Evolutionary conservation across 2,113 vertebrate genomes (phyloP), one percentile per base, ranked within the genome.

Genomic region (Mustela lutreola): DNA sequence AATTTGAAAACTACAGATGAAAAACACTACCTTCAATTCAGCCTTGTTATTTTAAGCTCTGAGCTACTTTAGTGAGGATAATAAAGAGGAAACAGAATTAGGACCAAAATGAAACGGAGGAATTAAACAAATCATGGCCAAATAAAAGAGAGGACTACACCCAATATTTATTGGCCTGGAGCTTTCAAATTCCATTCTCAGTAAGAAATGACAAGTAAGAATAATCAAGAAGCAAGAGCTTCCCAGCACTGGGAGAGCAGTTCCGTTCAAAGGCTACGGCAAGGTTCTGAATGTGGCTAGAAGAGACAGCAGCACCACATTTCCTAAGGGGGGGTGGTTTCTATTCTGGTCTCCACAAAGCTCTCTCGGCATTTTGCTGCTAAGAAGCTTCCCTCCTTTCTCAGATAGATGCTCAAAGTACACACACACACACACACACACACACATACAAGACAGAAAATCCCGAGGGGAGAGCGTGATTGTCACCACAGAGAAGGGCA

Each of bases 151-250:
- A 92, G 14, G 33, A 36, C 45, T 48, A 16, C 0, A 93, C 2
- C 60, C 76, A 76, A 71, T n/a, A 21, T 91, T 71, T 95, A 96
- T 18, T 80, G 94, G 58, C 65, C 90, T 11, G 36, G 56, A 84
- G 80, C n/a, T 94, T 95, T 76, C n/a, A 94, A 89, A 95, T 93
- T 82, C 87, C 10, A 75, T 58, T 89, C 56, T 76, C 75, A 58
- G 65, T 36, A 28, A 97, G 80, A 88, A 97, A 84, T 31, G 63
- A 71, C 5, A 88, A n/a, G 22, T 63, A 60, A 45, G n/a, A 89
- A 45, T n/a, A 84, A n/a, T 36, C 39, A 62, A 82, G 86, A 82
- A 88, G 39, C 18, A 75, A 83, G 56, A 12, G 56, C 39, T 1
- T 75, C 28, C 21, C 12, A 89, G 36, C 8, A 33, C 4, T 24